phyloP scores from a whole-genome alignment of 2,888 invertebrate species.

The Camponotus fellah region DNA sequence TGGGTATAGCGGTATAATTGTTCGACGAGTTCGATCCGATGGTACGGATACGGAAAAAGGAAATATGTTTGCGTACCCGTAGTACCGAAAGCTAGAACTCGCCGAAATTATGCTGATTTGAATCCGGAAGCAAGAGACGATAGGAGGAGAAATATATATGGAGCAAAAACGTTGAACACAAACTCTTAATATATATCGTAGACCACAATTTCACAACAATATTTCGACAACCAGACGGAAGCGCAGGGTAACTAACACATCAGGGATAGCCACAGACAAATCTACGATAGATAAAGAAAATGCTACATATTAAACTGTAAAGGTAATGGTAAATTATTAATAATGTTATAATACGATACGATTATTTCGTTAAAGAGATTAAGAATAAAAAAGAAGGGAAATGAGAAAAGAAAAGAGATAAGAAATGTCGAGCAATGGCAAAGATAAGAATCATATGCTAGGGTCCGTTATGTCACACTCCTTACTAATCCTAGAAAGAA shows the following conservation, averaged over 20 bases:
- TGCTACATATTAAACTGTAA: constrained; percentile 85
- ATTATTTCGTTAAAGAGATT: constrained; percentile 82
- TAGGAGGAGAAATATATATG: constrained; percentile 34
- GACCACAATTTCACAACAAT: constrained; percentile 84
- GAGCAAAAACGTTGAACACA: constrained; percentile 66
- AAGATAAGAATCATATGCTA: constrained; percentile 61
- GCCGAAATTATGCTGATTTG: constrained; percentile 21
- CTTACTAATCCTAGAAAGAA: constrained; percentile 68
- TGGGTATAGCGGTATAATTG: constrained; percentile 13
- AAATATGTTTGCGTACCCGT: not conserved
- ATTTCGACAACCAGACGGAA: constrained; percentile 86
- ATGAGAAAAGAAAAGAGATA: constrained; percentile 48
- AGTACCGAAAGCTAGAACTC: constrained; percentile 1
- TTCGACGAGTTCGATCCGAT: constrained; percentile 37
- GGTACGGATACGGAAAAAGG: not conserved
- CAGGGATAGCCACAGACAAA: constrained; percentile 86
- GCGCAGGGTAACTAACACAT: constrained; percentile 86
- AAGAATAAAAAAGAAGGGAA: constrained; percentile 66
- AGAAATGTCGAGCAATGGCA: constrained; percentile 70
- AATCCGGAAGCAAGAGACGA: not conserved
- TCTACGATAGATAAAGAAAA: constrained; percentile 85
- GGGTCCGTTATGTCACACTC: constrained; percentile 71
- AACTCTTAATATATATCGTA: constrained; percentile 76
- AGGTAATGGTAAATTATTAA: constrained; percentile 81
- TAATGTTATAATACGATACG: constrained; percentile 83